Evolutionary conservation across 1,140 invertebrate species (phyloP).

Genomic region (Reticulitermes speratus): DNA sequence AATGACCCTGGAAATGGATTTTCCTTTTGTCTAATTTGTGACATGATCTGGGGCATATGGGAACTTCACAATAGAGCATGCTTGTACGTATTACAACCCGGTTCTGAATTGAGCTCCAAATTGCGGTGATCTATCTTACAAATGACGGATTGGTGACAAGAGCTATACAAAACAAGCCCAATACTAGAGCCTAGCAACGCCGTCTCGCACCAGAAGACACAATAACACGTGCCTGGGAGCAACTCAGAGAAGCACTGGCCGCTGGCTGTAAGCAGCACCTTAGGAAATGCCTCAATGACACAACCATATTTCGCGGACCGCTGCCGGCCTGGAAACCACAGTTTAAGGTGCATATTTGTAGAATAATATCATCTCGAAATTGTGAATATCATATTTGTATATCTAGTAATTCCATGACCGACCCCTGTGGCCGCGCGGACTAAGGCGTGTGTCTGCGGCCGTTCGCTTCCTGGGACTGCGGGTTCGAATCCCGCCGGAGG

Average conservation of each 20-base stretch:
- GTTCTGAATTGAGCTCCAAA: not conserved
- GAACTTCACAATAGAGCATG: not conserved
- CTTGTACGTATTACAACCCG: not conserved
- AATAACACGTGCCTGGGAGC: not conserved
- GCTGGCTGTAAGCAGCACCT: too few species aligned
- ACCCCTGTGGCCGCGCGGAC: too few species aligned
- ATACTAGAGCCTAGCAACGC: not conserved
- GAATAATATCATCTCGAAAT: too few species aligned
- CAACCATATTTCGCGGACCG: too few species aligned
- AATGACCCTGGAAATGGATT: not conserved
- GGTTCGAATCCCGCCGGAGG: too few species aligned
- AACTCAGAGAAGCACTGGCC: not conserved
- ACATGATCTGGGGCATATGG: not conserved
- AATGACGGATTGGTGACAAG: slow-evolving; percentile 17
- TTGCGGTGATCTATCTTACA: slow-evolving; percentile 15
- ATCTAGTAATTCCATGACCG: too few species aligned
- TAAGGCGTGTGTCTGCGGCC: too few species aligned
- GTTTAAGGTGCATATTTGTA: too few species aligned
- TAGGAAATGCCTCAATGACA: too few species aligned
- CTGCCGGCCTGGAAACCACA: too few species aligned
- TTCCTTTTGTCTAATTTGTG: not conserved
- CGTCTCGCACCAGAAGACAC: not conserved
- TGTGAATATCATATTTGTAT: too few species aligned
- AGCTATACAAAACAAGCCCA: not conserved
- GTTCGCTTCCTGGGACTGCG: too few species aligned